A percentile compares a stretch with the other conserved stretches of the same genome.
Conservation (phyloP, 2,888 invertebrate genomes). For the Rhamnusium bicolor region DNA sequence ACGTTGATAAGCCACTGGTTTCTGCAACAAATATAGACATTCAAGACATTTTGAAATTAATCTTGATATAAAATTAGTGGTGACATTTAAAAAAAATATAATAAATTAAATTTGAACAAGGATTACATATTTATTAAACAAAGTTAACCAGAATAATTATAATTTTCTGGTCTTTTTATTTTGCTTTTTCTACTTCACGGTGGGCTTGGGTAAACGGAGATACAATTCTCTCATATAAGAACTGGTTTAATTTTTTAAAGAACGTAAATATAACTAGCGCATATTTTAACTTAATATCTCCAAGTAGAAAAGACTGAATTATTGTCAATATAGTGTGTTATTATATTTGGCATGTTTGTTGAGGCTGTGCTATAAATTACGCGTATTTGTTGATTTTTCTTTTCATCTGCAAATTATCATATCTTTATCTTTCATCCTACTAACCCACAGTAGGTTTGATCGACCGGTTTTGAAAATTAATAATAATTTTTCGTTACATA, state of each 20-base stretch:
- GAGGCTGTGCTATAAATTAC: neutral
- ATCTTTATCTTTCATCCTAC: neutral
- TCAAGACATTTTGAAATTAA: neutral
- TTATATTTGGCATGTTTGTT: conserved; percentile 44
- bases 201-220: conserved; percentile 58
- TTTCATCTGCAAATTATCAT: conserved; percentile 7
- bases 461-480: neutral
- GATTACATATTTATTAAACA: conserved; percentile 49
- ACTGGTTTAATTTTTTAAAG: conserved; percentile 50
- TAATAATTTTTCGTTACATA: conserved; percentile 7
- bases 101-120: neutral
- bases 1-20: neutral
- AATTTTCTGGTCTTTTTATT: conserved; percentile 59
- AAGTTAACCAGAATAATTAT: conserved; percentile 59
- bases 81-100: neutral
- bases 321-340: conserved; percentile 43
- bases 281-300: conserved; percentile 56
- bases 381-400: conserved; percentile 4
- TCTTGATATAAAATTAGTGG: neutral
- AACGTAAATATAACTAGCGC: conserved; percentile 59
- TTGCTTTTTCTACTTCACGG: conserved; percentile 57
- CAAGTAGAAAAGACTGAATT: conserved; percentile 36
- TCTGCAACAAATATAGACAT: neutral
- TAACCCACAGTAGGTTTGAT: neutral
- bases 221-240: conserved; percentile 56